Percentiles rank a stretch among this genome's conserved stretches.
Conservation (phyloP, 53 echinoderm and acorn worm genomes). For the Henricia sp. region DNA sequence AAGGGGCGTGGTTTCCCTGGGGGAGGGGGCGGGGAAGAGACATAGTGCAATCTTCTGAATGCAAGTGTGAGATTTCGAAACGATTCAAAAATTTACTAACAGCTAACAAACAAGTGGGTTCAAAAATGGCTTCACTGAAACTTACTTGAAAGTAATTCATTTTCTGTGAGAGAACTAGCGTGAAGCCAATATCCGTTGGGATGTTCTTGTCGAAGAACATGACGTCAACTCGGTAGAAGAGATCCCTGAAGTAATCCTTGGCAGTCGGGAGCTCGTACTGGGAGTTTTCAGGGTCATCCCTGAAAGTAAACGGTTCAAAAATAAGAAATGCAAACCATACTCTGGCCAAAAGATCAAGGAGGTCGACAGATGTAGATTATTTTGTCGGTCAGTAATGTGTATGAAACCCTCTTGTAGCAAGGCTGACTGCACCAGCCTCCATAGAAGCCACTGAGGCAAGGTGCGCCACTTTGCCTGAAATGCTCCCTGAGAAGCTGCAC, state of each 20-base stretch:
- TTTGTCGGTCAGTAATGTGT: too few relatives aligned
- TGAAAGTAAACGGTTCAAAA: constrained; percentile 28
- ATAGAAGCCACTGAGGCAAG: too few relatives aligned
- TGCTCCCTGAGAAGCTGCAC: too few relatives aligned
- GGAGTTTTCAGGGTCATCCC: constrained; percentile 92
- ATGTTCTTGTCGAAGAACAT: constrained; percentile 92
- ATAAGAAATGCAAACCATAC: too few relatives aligned
- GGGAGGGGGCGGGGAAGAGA: background rate
- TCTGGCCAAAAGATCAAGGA: too few relatives aligned
- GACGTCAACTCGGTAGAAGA: constrained; percentile 93
- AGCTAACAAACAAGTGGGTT: background rate
- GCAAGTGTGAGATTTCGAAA: too few relatives aligned
- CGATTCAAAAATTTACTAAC: background rate
- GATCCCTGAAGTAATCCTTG: constrained; percentile 92
- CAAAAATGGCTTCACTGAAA: background rate
- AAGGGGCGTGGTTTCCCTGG: too few relatives aligned
- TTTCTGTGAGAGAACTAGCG: constrained; percentile 87
- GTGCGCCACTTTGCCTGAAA: too few relatives aligned
- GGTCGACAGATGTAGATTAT: too few relatives aligned
- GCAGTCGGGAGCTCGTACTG: constrained; percentile 91
- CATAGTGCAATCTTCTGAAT: too few relatives aligned
- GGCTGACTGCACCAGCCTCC: too few relatives aligned
- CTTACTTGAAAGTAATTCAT: constrained; percentile 92
- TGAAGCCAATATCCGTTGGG: constrained; percentile 83
- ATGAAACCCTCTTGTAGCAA: too few relatives aligned